Base-by-base conservation (phyloP, 1,140 invertebrate species). In the Cotesia chilonis region DNA sequence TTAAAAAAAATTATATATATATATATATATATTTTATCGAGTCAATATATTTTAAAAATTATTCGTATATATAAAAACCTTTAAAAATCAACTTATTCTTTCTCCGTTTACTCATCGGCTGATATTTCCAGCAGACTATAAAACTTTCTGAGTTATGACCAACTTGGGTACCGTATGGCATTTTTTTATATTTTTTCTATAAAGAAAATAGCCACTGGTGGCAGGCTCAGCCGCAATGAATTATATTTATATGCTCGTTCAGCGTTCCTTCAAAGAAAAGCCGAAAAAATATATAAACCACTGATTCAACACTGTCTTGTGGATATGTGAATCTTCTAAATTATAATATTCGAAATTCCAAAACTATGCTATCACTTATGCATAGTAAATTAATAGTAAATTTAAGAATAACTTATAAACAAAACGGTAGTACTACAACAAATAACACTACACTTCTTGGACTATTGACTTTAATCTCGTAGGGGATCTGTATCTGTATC, bases 61-160 rank as follows among this genome's bases (percentile, higher is more conserved):
- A 28, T 28, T 28, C 28, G 28, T 28, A 28, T 60, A n/a, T 59
- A 69, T 63, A 73, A 66, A 65, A 70, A 36, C 60, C 38, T 55
- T 55, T 52, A 54, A 61, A 57, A 47, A 37, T 71, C 36, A 63
- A 14, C 17, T 28, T 57, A 67, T 70, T 69, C 73, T 72, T 71
- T 63, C 67, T 7, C 65, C 61, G 51, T 67, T 41, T 28, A 35
- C 55, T 59, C 28, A 28, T 28, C 59, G 55, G 17, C 54, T 20
- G 9, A 64, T 47, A 78, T 76, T 78, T 77, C 78, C 74, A 72
- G 72, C 70, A 77, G 76, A 79, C 78, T 73, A 79, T 79, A 75
- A 78, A 77, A 75, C n/a, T 67, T 55, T 36, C 14, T 78, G 75
- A 80, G 71, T 76, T 77, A 74, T 67, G 73, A 59, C 74, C 57